phyloP scores from a whole-genome alignment of 1,140 invertebrate genomes.

The Drepana arcuata region DNA sequence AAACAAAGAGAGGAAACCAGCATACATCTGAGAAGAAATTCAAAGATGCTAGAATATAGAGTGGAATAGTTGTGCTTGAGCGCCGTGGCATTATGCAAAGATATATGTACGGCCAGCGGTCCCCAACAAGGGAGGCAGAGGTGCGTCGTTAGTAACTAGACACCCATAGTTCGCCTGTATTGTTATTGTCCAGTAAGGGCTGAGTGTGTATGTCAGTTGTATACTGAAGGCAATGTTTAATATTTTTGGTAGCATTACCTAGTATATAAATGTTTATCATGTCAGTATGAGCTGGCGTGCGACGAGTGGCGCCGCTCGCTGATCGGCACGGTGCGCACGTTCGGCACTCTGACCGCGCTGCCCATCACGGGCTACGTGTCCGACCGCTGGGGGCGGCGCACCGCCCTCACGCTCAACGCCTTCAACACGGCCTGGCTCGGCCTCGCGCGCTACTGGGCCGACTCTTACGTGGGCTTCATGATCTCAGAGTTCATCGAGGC shows the following conservation, averaged over 20 bases:
- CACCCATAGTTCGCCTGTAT: background rate
- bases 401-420: constrained; percentile 73
- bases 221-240: constrained; percentile 33
- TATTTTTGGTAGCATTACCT: constrained; percentile 32
- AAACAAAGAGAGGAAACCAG: no score
- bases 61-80: no score
- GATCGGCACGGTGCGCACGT: constrained; percentile 31
- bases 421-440: constrained; percentile 73
- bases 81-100: no score
- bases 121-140: no score
- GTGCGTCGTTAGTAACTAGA: background rate
- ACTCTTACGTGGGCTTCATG: constrained; percentile 75
- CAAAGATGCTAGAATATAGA: no score
- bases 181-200: background rate
- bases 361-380: constrained; percentile 77
- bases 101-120: no score
- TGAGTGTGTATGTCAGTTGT: no score
- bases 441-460: constrained; percentile 75
- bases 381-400: constrained; percentile 75
- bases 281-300: constrained; percentile 40
- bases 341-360: constrained; percentile 62
- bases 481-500: constrained; percentile 68
- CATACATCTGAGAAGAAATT: no score
- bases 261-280: constrained; percentile 5
- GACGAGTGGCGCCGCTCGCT: constrained; percentile 39